A percentile compares a stretch with the other conserved stretches of the same genome.
Conservation (phyloP, 1,140 invertebrate genomes). For the Maniola jurtina region DNA sequence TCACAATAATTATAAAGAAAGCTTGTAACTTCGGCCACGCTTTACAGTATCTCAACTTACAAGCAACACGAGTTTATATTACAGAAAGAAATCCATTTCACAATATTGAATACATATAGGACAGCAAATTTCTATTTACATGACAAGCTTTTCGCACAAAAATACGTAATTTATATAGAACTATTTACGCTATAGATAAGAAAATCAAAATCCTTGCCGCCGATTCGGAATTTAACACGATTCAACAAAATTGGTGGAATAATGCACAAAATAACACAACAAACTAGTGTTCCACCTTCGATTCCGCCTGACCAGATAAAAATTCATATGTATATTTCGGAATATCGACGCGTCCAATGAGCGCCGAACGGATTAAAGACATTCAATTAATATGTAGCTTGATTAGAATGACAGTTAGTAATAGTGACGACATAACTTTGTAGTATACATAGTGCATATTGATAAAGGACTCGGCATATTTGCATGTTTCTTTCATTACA, state of each 20-base stretch:
- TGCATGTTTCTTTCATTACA: too few relatives aligned
- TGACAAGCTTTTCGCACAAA: slow-evolving; percentile 60
- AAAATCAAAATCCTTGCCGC: slow-evolving; percentile 38
- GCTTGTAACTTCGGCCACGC: slow-evolving; percentile 22
- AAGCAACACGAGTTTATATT: slow-evolving; percentile 46
- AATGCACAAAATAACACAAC: too few relatives aligned
- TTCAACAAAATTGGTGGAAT: not conserved
- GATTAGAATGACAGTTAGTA: too few relatives aligned
- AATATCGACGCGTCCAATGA: too few relatives aligned
- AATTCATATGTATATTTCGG: too few relatives aligned
- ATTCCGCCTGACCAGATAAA: not conserved
- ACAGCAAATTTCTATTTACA: slow-evolving; percentile 65
- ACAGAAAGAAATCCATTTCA: slow-evolving; percentile 45
- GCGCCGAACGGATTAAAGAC: too few relatives aligned
- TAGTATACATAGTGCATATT: too few relatives aligned
- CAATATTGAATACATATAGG: slow-evolving; percentile 41
- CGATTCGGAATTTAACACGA: slow-evolving; percentile 11
- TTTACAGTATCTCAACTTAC: slow-evolving; percentile 46
- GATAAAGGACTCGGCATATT: too few relatives aligned
- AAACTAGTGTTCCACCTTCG: too few relatives aligned
- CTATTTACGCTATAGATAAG: slow-evolving; percentile 44
- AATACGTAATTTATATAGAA: slow-evolving; percentile 45
- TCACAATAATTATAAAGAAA: not conserved
- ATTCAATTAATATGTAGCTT: too few relatives aligned
- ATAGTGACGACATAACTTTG: too few relatives aligned